Conservation (phyloP, 2,797 vertebrate genomes). For the Sitta carolinensis region DNA sequence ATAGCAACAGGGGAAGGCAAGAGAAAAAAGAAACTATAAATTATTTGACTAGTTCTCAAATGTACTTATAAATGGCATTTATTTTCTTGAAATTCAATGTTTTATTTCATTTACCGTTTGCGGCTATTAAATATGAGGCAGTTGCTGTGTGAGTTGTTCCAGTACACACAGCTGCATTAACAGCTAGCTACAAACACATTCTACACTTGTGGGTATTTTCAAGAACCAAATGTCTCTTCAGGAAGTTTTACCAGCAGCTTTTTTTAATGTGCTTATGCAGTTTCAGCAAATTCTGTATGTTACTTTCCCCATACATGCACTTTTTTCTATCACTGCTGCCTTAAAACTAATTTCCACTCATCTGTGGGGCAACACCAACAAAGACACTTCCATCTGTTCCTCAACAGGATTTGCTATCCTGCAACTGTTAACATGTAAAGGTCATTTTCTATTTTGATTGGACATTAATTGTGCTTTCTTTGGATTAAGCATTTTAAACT, state of each 20-base stretch:
- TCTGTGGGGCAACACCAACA: conserved; percentile 52
- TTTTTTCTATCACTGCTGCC: conserved; percentile 11
- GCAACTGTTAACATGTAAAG: conserved; percentile 47
- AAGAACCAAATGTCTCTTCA: conserved; percentile 53
- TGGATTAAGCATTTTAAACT: conserved; percentile 60
- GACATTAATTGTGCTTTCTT: conserved; percentile 56
- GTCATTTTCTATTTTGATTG: conserved; percentile 67
- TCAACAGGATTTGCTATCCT: conserved; percentile 15
- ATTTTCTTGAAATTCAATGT: conserved; percentile 30
- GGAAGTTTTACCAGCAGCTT: conserved; percentile 38
- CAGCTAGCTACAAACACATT: conserved; percentile 58
- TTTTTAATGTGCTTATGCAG: conserved; percentile 21
- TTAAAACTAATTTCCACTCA: conserved; percentile 53
- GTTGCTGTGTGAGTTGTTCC: conserved; percentile 61
- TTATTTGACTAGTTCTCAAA: not conserved
- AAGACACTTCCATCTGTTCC: conserved; percentile 50
- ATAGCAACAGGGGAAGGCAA: not conserved
- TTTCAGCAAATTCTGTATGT: not conserved
- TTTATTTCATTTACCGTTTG: conserved; percentile 64
- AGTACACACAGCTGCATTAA: conserved; percentile 67
- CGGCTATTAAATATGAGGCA: conserved; percentile 58
- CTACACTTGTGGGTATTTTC: conserved; percentile 34
- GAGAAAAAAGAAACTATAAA: not conserved
- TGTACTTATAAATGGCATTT: conserved; percentile 13
- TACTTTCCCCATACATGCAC: conserved; percentile 7